Percentiles rank a stretch among this genome's conserved stretches.
Conservation (phyloP, 1,140 invertebrate genomes). For the Andricus grossulariae region DNA sequence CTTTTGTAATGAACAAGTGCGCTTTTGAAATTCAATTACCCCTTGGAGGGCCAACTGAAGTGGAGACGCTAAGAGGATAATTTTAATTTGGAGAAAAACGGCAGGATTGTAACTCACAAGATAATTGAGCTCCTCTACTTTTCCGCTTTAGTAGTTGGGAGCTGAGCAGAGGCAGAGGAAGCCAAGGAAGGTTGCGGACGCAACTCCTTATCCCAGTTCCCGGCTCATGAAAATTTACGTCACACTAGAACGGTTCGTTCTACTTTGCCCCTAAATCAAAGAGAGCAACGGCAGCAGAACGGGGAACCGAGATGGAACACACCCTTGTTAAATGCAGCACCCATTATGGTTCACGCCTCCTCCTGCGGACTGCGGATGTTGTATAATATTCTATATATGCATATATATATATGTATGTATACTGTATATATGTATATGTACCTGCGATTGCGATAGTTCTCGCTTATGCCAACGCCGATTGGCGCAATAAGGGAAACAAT, state of each 20-base stretch:
- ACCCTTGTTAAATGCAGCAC: constrained; percentile 51
- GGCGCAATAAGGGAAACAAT: constrained; percentile 56
- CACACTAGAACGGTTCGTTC: constrained; percentile 31
- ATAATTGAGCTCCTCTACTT: not conserved
- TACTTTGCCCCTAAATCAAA: constrained; percentile 56
- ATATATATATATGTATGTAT: not conserved
- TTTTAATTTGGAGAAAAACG: too few species aligned
- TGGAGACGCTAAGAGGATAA: too few species aligned
- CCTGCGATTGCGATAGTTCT: constrained; percentile 15
- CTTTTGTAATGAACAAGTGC: too few species aligned
- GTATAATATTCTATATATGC: not conserved
- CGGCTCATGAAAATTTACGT: constrained; percentile 37
- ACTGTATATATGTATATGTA: not conserved
- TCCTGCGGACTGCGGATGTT: not conserved
- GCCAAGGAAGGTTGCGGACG: not conserved
- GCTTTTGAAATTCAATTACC: too few species aligned
- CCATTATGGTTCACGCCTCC: constrained; percentile 36
- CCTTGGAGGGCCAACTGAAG: too few species aligned
- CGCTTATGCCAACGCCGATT: constrained; percentile 58
- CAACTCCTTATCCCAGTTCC: not conserved
- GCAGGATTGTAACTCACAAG: too few species aligned
- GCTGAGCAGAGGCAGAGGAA: too few species aligned
- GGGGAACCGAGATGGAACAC: not conserved
- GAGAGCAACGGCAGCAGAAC: constrained; percentile 34
- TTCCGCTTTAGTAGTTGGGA: constrained; percentile 19